Conservation (phyloP, 2,113 vertebrate genomes). For the Eidolon helvum region DNA sequence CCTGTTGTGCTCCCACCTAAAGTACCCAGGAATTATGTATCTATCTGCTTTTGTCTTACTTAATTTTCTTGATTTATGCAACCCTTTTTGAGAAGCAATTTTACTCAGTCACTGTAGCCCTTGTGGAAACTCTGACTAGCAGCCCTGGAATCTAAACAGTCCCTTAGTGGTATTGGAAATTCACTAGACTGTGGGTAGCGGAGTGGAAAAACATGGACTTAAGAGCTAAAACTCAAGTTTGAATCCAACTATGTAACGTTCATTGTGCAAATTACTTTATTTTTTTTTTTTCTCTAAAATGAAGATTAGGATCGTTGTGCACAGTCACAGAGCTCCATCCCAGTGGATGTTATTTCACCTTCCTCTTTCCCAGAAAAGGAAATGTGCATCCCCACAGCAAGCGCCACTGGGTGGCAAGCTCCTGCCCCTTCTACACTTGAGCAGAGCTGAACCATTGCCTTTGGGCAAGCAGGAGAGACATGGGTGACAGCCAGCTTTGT, state of each 20-base stretch:
- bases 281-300: conserved; percentile 5
- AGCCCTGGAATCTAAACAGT: background rate
- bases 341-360: background rate
- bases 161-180: background rate
- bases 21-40: background rate
- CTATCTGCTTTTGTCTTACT: background rate
- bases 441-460: background rate
- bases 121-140: background rate
- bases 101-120: background rate
- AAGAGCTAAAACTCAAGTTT: background rate
- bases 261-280: background rate
- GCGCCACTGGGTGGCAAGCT: background rate
- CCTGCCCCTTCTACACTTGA: background rate
- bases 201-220: background rate
- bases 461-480: background rate
- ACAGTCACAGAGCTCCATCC: background rate
- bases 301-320: background rate
- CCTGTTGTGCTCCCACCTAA: background rate
- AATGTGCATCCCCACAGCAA: background rate
- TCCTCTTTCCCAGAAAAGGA: background rate
- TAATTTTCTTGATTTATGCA: background rate
- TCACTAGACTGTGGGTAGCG: background rate
- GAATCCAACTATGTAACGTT: background rate
- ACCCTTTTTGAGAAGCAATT: background rate
- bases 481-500: background rate